These are phyloP conservation scores for Pteropus rufus DNA, from an alignment of 2,797 vertebrate genomes.

Conservation along the genomic window DNA sequence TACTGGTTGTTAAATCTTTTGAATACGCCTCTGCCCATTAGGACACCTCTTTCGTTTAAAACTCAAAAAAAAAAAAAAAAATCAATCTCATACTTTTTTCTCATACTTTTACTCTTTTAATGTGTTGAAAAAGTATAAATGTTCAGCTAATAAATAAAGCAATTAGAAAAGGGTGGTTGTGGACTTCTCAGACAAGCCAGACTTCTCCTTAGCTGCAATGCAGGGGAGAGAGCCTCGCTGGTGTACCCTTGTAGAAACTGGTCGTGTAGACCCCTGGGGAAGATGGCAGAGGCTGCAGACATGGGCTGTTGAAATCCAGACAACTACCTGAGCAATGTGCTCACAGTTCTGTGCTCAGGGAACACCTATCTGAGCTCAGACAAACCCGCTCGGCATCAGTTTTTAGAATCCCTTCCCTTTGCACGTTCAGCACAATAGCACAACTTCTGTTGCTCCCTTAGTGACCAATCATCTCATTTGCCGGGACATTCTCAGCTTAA, in stretches of 20 bases:
- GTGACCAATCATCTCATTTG: not conserved
- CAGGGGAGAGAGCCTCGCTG: not conserved
- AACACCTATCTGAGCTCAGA: not conserved
- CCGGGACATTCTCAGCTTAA: not conserved
- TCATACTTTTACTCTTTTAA: no score
- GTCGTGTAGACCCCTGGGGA: not conserved
- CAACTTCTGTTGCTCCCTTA: not conserved
- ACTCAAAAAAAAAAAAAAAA: not conserved
- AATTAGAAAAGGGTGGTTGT: not conserved
- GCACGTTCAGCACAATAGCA: not conserved
- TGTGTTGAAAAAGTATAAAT: not conserved
- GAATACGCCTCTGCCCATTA: not conserved
- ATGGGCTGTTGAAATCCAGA: not conserved
- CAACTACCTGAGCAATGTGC: not conserved
- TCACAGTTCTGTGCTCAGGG: no score
- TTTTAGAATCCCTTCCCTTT: not conserved
- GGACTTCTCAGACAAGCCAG: not conserved
- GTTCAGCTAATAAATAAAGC: not conserved
- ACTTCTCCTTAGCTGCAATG: not conserved
- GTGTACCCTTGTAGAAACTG: not conserved
- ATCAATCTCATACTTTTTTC: not conserved
- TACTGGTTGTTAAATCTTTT: not conserved
- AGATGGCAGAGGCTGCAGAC: not conserved
- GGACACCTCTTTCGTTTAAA: not conserved
- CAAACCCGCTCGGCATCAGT: not conserved